A percentile compares a stretch with the other conserved stretches of the same genome.
phyloP scores from a whole-genome alignment of 2,113 vertebrate species.

The Mesocricetus auratus region DNA sequence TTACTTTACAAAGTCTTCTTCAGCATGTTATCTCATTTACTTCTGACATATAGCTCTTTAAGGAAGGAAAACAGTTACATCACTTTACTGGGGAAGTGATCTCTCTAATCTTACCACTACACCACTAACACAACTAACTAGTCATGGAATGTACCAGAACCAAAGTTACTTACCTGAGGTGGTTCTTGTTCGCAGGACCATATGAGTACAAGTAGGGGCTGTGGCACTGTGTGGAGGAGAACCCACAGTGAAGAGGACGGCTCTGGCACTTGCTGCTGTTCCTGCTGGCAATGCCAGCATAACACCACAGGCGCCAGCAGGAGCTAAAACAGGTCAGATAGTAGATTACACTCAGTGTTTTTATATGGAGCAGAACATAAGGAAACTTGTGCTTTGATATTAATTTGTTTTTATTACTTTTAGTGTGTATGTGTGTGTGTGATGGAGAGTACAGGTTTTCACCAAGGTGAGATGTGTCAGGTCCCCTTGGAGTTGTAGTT shows the following conservation, averaged over 20 bases:
- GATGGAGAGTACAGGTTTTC: not conserved
- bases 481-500: not conserved
- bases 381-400: not conserved
- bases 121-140: not conserved
- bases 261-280: slow-evolving; percentile 87
- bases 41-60: not conserved
- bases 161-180: slow-evolving; percentile 91
- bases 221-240: slow-evolving; percentile 95
- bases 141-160: not conserved
- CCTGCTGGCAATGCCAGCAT: slow-evolving; percentile 82
- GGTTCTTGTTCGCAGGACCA: slow-evolving; percentile 93
- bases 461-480: not conserved
- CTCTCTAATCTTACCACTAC: not conserved
- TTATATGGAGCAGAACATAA: not conserved
- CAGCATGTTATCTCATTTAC: not conserved
- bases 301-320: slow-evolving; percentile 89
- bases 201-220: slow-evolving; percentile 93
- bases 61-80: not conserved
- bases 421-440: not conserved
- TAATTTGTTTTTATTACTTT: not conserved
- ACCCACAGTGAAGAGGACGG: slow-evolving; percentile 97
- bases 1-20: not conserved
- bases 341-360: not conserved
- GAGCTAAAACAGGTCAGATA: slow-evolving; percentile 85
- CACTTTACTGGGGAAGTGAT: not conserved